Evolutionary conservation across 2,113 vertebrate genomes (phyloP).

Genomic region (Probosciger aterrimus): DNA sequence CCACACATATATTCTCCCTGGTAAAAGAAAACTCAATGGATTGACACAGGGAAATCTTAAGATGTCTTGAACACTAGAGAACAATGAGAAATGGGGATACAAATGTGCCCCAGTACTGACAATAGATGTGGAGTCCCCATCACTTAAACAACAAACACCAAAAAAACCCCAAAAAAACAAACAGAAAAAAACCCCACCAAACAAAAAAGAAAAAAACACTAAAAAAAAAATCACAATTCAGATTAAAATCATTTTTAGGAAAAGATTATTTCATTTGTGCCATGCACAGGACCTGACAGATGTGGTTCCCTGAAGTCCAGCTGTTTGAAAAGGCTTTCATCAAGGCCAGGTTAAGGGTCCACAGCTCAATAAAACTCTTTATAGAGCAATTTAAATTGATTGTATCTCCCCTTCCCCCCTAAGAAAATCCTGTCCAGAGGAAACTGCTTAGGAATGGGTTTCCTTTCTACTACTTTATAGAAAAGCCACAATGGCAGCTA

Average conservation of each 20-base stretch:
- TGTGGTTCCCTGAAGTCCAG: not conserved
- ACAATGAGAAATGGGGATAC: not conserved
- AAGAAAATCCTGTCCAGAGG: constrained; percentile 47
- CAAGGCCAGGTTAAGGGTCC: constrained; percentile 35
- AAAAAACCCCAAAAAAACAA: rapidly evolving
- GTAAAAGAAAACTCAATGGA: not conserved
- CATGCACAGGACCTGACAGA: not conserved
- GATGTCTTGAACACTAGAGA: not conserved
- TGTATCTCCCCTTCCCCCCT: not conserved
- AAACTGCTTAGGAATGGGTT: constrained; percentile 45
- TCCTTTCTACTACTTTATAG: constrained; percentile 46
- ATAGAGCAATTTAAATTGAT: constrained; percentile 39
- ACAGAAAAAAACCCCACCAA: not conserved
- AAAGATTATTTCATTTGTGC: not conserved
- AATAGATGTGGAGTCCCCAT: not conserved
- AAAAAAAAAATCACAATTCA: not conserved
- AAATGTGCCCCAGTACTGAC: not conserved
- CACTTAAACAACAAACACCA: not conserved
- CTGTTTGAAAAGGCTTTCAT: constrained; percentile 21
- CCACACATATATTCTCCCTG: not conserved
- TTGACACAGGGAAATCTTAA: not conserved
- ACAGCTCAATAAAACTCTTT: constrained; percentile 53
- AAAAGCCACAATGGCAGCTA: constrained; percentile 33
- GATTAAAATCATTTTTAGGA: not conserved
- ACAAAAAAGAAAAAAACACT: not conserved